phyloP scores from a whole-genome alignment of 2,797 vertebrate genomes.

The Coilia nasus region DNA sequence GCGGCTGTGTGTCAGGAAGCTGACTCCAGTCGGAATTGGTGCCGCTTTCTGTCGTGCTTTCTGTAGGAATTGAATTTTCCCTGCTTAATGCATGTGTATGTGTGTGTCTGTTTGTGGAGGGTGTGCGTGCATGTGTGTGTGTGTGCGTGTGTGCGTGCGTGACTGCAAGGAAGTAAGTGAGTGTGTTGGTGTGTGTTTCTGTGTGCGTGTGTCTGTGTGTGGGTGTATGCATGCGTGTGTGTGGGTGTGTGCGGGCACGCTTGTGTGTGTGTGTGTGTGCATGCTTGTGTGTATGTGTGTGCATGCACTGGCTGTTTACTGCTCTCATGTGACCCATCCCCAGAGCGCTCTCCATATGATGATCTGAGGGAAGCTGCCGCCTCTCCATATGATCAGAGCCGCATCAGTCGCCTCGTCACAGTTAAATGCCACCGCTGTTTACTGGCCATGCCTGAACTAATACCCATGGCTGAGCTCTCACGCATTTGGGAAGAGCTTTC shows the following conservation, averaged over 20 bases:
- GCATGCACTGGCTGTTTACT: background rate
- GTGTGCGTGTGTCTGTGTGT: no score
- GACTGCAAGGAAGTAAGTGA: background rate
- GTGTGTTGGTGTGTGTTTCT: background rate
- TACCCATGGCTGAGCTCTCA: background rate
- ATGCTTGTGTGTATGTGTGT: background rate
- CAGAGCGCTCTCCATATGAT: background rate
- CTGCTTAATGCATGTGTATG: background rate
- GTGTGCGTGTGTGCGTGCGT: background rate
- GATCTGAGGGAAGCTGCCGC: background rate
- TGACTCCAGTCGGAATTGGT: background rate
- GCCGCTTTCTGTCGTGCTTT: background rate
- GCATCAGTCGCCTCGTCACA: background rate
- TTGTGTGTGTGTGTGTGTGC: no score
- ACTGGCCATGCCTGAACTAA: background rate
- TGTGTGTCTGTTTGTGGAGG: background rate
- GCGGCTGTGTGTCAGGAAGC: background rate
- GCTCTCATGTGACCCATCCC: background rate
- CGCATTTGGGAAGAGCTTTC: background rate
- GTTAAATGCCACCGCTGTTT: background rate
- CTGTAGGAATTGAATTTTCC: constrained; percentile 14
- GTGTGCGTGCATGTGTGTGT: background rate
- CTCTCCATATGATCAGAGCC: background rate
- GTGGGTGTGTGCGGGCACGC: background rate
- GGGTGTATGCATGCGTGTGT: background rate